A percentile compares a stretch with the other conserved stretches of the same genome.
These are phyloP conservation scores for Heliconius aoede DNA, from an alignment of 2,888 invertebrate species.

Conservation along the genomic window DNA sequence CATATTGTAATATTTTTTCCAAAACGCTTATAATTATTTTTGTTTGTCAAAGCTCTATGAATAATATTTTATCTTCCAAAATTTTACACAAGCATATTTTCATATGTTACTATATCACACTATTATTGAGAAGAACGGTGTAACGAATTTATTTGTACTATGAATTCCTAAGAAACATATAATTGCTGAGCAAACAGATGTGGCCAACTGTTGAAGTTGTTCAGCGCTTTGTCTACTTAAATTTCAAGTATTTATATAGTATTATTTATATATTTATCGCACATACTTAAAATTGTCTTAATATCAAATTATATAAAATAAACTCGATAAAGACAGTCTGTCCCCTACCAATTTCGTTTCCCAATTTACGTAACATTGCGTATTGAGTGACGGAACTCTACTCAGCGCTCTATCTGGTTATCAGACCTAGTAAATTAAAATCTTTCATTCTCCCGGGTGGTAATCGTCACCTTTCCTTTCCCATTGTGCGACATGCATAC, in stretches of 20 bases:
- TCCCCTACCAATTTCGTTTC: too few relatives aligned
- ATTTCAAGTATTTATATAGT: background rate
- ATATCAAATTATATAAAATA: too few relatives aligned
- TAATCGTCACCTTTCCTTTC: background rate
- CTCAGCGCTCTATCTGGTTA: too few relatives aligned
- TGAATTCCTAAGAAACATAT: constrained; percentile 31
- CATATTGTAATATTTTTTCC: background rate
- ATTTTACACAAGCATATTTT: background rate
- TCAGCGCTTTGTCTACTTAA: constrained; percentile 5
- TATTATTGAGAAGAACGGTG: background rate
- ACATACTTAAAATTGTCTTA: background rate
- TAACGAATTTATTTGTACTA: constrained; percentile 36
- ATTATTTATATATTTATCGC: background rate
- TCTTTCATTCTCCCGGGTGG: background rate
- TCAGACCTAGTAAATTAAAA: background rate
- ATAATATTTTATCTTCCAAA: background rate
- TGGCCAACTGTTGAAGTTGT: constrained; percentile 34
- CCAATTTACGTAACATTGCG: too few relatives aligned
- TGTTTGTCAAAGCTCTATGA: too few relatives aligned
- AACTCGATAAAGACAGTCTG: too few relatives aligned
- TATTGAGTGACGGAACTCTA: too few relatives aligned
- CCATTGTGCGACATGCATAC: too few relatives aligned
- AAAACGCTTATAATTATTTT: too few relatives aligned
- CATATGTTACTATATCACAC: background rate
- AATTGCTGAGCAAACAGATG: constrained; percentile 38